phyloP scores from a whole-genome alignment of 1,140 invertebrate genomes.

The Babylonia areolata region DNA sequence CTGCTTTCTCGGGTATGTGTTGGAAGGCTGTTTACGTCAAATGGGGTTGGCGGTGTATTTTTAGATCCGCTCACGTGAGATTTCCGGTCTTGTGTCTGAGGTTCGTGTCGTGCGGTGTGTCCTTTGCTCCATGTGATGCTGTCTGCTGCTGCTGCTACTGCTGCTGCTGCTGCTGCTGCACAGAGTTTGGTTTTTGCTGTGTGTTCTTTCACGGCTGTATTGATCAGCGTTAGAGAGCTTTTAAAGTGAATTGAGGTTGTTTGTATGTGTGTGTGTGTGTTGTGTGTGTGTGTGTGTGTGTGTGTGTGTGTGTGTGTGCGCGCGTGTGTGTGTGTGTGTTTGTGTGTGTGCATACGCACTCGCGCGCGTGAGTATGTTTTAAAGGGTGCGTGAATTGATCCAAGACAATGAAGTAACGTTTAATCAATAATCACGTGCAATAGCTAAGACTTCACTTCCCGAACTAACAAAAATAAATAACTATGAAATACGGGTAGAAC shows the following conservation, averaged over 20 bases:
- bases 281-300: not conserved
- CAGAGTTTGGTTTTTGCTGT: not conserved
- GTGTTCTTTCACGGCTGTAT: not conserved
- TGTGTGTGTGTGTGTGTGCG: not conserved
- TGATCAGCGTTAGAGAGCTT: not conserved
- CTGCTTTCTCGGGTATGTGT: not conserved
- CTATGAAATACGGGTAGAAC: no score
- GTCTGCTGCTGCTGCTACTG: not conserved
- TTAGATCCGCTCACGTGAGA: slow-evolving; percentile 7
- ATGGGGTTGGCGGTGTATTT: not conserved
- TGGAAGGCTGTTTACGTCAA: not conserved
- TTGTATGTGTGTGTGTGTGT: not conserved
- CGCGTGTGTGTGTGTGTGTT: no score
- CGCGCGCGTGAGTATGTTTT: not conserved
- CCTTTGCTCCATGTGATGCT: not conserved
- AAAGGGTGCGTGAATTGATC: no score
- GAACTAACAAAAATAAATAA: no score
- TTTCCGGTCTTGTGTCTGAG: not conserved
- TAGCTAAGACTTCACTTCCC: no score
- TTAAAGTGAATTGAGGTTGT: not conserved
- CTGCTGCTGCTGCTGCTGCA: not conserved
- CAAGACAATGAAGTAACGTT: no score
- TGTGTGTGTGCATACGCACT: not conserved
- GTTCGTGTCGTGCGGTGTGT: not conserved
- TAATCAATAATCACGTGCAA: no score